Base-by-base conservation (phyloP, 2,888 invertebrate genomes). In the Norana najaformis region DNA sequence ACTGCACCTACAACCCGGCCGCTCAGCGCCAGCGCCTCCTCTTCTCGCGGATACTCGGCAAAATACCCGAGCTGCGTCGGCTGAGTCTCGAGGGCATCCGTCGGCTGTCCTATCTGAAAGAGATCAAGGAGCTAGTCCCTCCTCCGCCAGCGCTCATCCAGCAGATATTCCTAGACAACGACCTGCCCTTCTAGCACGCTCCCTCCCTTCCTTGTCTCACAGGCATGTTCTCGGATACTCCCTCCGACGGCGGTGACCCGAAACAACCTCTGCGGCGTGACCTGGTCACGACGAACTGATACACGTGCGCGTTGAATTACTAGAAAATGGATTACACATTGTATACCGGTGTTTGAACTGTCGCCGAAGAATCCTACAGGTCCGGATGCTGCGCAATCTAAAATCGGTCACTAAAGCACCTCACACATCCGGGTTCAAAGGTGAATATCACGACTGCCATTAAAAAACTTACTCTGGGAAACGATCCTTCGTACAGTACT, bases 61-160 rank as follows among this genome's bases (percentile, higher is more conserved):
- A 98, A 95, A 96, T 98, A 93, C 98, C 98, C 13, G 98, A 98
- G 95, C 96, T 99, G 93, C 96, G 98, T 92, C 97, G 98, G 90
- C 96, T 98, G 91, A 98, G 98, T 93, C 97, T 98, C 90, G 98
- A 98, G 95, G 98, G 98, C 91, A 96, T 98, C 91, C 98, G 98
- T 95, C 96, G 98, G 94, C 98, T 98, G 95, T 98, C 98, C 96
- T 98, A 98, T 95, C 96, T 98, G 93, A 98, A 98, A 95, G 39
- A 47, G 20, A 34, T 37, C 34, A 34, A 39, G 41, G 36, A 39
- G 35, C 5, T 88, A 18, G 88, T 85, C 36, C 8, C 85, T 14
- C 85, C 85, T n/a, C 85, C 85, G 36, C 85, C 85, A 13, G 69
- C 69, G 69, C 69, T 69, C 69, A 69, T 69, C 69, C 69, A 69